Evolutionary conservation across 2,113 vertebrate species (phyloP).

Genomic region (Menura novaehollandiae): DNA sequence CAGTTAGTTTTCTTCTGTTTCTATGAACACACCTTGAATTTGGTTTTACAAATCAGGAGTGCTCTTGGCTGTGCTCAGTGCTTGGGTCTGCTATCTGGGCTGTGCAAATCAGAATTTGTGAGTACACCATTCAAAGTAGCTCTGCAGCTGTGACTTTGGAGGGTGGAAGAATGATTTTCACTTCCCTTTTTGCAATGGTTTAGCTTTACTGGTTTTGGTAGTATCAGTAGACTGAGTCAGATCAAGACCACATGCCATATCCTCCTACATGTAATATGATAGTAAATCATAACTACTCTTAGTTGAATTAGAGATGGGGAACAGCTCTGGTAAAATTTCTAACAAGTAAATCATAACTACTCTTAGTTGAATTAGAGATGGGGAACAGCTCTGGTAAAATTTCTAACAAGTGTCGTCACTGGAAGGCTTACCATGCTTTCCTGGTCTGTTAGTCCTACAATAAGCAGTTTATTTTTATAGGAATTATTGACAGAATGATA

Average conservation of each 20-base stretch:
- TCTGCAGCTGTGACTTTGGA: slow-evolving; percentile 7
- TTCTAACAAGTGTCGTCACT: not conserved
- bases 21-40: not conserved
- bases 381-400: not conserved
- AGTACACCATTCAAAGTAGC: not conserved
- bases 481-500: not conserved
- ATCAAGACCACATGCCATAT: not conserved
- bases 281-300: not conserved
- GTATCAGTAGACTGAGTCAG: not conserved
- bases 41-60: not conserved
- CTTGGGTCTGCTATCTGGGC: not conserved
- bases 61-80: not conserved
- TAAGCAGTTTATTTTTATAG: not conserved
- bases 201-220: not conserved
- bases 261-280: not conserved
- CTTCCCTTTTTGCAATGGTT: not conserved
- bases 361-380: not conserved
- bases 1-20: not conserved
- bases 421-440: not conserved
- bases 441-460: not conserved
- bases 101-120: slow-evolving; percentile 8
- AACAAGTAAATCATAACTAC: not conserved
- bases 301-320: not conserved
- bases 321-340: not conserved
- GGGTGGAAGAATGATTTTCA: not conserved